Evolutionary conservation across 2,888 invertebrate species (phyloP).

Genomic region (Vesta saturnalis): DNA sequence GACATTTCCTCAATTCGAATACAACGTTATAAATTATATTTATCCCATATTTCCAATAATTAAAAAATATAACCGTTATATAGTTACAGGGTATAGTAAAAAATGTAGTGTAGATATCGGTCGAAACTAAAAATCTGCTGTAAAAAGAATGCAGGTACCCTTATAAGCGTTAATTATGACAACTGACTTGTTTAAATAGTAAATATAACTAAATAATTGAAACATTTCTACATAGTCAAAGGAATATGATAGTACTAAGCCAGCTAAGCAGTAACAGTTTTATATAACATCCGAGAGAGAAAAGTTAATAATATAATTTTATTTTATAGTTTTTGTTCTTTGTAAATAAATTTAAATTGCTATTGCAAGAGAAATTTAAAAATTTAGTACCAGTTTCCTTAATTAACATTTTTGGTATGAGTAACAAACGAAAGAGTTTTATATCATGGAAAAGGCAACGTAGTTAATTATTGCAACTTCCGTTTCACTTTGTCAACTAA

Average conservation of each 20-base stretch:
- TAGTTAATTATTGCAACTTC: constrained; percentile 35
- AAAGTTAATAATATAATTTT: too few relatives aligned
- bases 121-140: too few relatives aligned
- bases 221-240: background rate
- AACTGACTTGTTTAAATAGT: too few relatives aligned
- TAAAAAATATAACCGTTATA: too few relatives aligned
- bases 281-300: background rate
- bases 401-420: background rate
- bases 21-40: too few relatives aligned
- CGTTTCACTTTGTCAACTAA: constrained; percentile 34
- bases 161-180: too few relatives aligned
- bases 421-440: constrained; percentile 11
- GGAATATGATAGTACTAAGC: background rate
- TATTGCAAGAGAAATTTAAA: background rate
- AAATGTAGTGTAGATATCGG: too few relatives aligned
- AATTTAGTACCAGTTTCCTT: constrained; percentile 8
- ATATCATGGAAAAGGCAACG: constrained; percentile 26
- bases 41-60: too few relatives aligned
- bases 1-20: too few relatives aligned
- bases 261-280: background rate
- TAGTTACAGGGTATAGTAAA: too few relatives aligned
- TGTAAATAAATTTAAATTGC: background rate
- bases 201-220: background rate
- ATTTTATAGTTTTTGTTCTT: background rate
- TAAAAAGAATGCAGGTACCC: too few relatives aligned